Percentiles rank a stretch among this genome's conserved stretches.
These are phyloP conservation scores for Eupristina koningsbergeri DNA, from an alignment of 1,140 invertebrate species.

Conservation along the genomic window DNA sequence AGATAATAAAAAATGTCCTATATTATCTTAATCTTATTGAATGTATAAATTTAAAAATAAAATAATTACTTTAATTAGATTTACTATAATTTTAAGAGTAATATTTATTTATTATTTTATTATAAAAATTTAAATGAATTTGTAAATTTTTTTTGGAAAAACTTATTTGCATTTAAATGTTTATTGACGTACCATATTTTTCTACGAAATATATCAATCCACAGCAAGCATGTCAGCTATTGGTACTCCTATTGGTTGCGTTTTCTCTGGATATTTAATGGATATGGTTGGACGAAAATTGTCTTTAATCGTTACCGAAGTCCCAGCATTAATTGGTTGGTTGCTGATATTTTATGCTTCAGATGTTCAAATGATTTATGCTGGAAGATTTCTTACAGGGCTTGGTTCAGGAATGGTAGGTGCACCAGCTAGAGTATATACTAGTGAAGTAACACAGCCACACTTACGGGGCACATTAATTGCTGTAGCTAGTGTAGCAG, in stretches of 20 bases:
- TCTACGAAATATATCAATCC: conserved; percentile 54
- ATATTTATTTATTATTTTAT: no score
- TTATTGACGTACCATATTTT: background rate
- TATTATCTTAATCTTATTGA: no score
- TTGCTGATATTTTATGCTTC: conserved; percentile 76
- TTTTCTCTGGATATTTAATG: conserved; percentile 82
- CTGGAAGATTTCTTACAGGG: conserved; percentile 77
- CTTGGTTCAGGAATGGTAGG: conserved; percentile 82
- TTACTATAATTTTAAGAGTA: no score
- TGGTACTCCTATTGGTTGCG: conserved; percentile 81
- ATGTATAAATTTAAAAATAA: no score
- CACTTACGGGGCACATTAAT: conserved; percentile 80
- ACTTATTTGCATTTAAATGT: no score
- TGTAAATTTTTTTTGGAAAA: background rate
- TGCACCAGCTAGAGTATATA: conserved; percentile 80
- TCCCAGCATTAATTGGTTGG: conserved; percentile 82
- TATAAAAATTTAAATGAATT: background rate
- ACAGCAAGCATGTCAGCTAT: conserved; percentile 82
- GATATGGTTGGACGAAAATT: conserved; percentile 78
- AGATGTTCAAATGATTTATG: conserved; percentile 77
- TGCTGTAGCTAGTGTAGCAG: conserved; percentile 78
- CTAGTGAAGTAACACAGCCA: conserved; percentile 80
- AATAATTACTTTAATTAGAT: no score
- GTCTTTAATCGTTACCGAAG: conserved; percentile 79
- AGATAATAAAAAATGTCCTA: no score